These are phyloP conservation scores for Carabus problematicus DNA, from an alignment of 2,888 invertebrate species.

Conservation along the genomic window DNA sequence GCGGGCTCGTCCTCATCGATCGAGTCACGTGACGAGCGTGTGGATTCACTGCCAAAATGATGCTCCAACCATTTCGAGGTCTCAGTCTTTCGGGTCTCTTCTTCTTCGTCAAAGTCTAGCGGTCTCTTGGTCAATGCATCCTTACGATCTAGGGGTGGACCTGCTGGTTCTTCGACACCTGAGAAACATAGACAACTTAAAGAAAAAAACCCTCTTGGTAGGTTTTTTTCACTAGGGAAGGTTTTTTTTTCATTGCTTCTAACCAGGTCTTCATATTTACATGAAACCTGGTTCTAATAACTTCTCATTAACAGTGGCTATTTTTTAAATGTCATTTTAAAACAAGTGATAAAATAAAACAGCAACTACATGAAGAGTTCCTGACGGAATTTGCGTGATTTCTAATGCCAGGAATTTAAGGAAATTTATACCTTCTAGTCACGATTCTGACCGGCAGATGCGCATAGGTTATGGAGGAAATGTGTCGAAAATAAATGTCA, in stretches of 20 bases:
- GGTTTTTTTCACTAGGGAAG: constrained; percentile 24
- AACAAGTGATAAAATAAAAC: too few species aligned
- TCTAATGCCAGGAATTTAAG: too few species aligned
- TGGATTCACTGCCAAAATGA: constrained; percentile 88
- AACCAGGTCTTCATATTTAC: background rate
- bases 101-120: constrained; percentile 85
- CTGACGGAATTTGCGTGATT: too few species aligned
- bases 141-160: constrained; percentile 69
- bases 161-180: constrained; percentile 51
- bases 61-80: constrained; percentile 91
- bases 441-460: too few species aligned
- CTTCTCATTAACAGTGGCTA: too few species aligned
- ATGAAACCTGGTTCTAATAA: too few species aligned
- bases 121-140: constrained; percentile 83
- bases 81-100: constrained; percentile 87
- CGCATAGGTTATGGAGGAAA: too few species aligned
- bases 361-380: too few species aligned
- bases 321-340: too few species aligned
- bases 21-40: constrained; percentile 76
- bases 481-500: too few species aligned
- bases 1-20: constrained; percentile 70
- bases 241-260: constrained; percentile 6
- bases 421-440: too few species aligned
- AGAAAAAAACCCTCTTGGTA: background rate
- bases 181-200: constrained; percentile 17